Percentiles rank a stretch among this genome's conserved stretches.
These are phyloP conservation scores for Nycticryphes semicollaris DNA, from an alignment of 2,113 vertebrate species.

Conservation along the genomic window DNA sequence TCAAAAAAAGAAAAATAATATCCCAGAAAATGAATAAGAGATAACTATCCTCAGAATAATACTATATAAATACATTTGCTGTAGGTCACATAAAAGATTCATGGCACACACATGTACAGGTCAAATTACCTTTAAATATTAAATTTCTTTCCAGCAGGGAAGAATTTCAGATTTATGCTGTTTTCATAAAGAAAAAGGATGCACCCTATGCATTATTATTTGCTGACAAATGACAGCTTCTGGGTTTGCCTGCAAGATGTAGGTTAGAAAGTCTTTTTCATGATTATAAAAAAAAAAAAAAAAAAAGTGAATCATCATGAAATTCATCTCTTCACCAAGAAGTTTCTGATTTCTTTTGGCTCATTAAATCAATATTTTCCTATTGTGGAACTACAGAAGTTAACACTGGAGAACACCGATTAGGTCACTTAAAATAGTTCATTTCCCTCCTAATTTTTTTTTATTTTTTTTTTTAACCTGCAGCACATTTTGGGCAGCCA, in stretches of 20 bases:
- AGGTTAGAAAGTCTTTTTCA: not conserved
- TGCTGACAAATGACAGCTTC: slow-evolving; percentile 48
- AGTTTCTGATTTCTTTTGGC: not conserved
- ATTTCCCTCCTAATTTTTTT: not conserved
- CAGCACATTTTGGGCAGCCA: not conserved
- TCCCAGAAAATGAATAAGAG: slow-evolving; percentile 75
- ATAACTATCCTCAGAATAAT: slow-evolving; percentile 79
- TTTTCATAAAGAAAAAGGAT: slow-evolving; percentile 69
- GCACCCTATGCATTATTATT: slow-evolving; percentile 55
- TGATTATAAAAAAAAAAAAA: not conserved
- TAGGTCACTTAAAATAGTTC: not conserved
- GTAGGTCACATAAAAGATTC: slow-evolving; percentile 83
- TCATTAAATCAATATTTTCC: slow-evolving; percentile 1
- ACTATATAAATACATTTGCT: slow-evolving; percentile 84
- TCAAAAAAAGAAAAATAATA: slow-evolving; percentile 77
- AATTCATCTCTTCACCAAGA: not conserved
- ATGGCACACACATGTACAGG: slow-evolving; percentile 76
- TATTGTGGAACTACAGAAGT: not conserved
- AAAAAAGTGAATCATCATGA: not conserved
- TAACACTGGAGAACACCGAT: not conserved
- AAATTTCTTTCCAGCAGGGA: slow-evolving; percentile 73
- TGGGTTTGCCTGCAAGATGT: not conserved
- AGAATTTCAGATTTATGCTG: slow-evolving; percentile 71
- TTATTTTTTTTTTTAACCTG: not conserved
- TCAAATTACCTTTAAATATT: slow-evolving; percentile 88